Percentiles rank a stretch among this genome's conserved stretches.
Evolutionary conservation across 2,888 invertebrate species (phyloP).

Genomic region (Lasiommata megera): DNA sequence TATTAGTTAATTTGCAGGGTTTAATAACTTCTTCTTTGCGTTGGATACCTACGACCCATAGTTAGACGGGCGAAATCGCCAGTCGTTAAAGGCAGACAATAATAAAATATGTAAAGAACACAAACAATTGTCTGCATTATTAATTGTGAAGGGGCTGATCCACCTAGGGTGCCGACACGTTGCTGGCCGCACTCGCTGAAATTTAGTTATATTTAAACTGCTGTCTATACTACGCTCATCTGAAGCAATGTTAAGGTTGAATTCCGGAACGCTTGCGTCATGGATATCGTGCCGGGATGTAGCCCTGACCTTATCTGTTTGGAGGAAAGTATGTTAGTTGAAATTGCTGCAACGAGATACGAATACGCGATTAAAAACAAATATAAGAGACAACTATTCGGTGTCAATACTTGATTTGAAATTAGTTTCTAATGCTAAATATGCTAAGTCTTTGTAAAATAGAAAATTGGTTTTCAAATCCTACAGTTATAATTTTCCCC

Average conservation of each 20-base stretch:
- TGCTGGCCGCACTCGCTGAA: background rate
- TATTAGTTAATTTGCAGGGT: too few species aligned
- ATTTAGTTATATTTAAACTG: slow-evolving; percentile 72
- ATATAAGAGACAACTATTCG: background rate
- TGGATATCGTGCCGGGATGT: slow-evolving; percentile 25
- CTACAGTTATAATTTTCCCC: too few species aligned
- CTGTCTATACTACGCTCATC: slow-evolving; percentile 59
- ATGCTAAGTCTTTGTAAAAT: too few species aligned
- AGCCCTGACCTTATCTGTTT: slow-evolving; percentile 25
- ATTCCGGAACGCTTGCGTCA: slow-evolving; percentile 72
- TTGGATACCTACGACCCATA: too few species aligned
- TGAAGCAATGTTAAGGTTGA: slow-evolving; percentile 77
- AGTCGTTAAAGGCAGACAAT: too few species aligned
- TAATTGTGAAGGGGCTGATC: background rate
- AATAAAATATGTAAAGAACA: background rate
- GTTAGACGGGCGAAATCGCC: background rate
- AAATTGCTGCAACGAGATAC: background rate
- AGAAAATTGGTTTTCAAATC: too few species aligned
- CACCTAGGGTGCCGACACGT: background rate
- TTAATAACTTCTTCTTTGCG: too few species aligned
- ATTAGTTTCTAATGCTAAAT: too few species aligned
- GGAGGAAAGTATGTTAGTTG: background rate
- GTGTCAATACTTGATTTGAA: too few species aligned
- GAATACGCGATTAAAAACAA: background rate
- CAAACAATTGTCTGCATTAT: background rate